Conservation (phyloP, 2,113 vertebrate species). For the Ptyas mucosa region DNA sequence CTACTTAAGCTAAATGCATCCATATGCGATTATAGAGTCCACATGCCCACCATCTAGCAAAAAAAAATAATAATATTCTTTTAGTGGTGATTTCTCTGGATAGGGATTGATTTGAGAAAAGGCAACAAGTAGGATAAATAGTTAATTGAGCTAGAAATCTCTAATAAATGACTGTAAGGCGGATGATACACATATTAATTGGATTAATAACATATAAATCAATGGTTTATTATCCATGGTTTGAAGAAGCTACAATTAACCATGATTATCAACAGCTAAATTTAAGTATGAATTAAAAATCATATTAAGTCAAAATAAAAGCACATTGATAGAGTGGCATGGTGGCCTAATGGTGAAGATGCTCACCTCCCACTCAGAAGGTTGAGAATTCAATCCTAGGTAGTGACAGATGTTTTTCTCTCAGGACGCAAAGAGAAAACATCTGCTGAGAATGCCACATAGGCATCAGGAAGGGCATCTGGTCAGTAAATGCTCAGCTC, state of each 20-base stretch:
- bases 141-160: neutral
- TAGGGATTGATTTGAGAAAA: neutral
- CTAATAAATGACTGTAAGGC: neutral
- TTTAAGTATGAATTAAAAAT: neutral
- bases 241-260: neutral
- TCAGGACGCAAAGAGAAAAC: neutral
- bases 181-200: neutral
- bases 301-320: neutral
- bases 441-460: neutral
- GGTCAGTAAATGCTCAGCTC: neutral
- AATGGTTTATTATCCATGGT: neutral
- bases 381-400: neutral
- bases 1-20: slow-evolving; percentile 10
- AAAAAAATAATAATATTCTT: neutral
- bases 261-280: neutral
- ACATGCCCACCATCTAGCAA: neutral
- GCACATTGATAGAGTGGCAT: neutral
- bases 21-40: neutral
- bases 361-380: neutral
- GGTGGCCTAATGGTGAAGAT: neutral
- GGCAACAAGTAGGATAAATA: neutral
- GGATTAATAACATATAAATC: neutral
- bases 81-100: neutral
- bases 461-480: neutral
- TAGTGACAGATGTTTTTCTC: neutral